These are phyloP conservation scores for Osmerus mordax DNA, from an alignment of 2,113 vertebrate genomes.

Conservation along the genomic window DNA sequence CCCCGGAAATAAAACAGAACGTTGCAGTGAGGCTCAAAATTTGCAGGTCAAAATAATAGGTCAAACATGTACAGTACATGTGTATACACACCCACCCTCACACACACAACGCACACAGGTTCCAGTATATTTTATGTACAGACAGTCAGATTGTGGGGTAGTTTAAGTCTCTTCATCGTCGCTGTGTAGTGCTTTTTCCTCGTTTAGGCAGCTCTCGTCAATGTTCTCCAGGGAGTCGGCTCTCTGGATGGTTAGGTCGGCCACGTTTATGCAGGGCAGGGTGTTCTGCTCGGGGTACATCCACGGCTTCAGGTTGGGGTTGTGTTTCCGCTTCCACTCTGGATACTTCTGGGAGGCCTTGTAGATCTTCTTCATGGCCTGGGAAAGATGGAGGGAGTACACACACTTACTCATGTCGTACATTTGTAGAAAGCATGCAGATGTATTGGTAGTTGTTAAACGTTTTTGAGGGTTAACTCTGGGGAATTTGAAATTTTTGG, in stretches of 20 bases:
- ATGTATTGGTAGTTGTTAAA: no score
- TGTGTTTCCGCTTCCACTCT: slow-evolving; percentile 79
- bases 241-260: slow-evolving; percentile 70
- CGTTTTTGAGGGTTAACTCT: no score
- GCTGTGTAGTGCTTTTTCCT: slow-evolving; percentile 71
- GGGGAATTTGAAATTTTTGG: no score
- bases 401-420: neutral
- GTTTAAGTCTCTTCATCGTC: slow-evolving; percentile 74
- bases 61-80: neutral
- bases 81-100: slow-evolving; percentile 15
- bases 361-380: slow-evolving; percentile 86
- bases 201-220: slow-evolving; percentile 74
- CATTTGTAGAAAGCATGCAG: no score
- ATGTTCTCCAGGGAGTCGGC: slow-evolving; percentile 80
- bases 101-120: neutral
- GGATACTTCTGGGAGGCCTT: slow-evolving; percentile 84
- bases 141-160: slow-evolving; percentile 5
- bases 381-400: neutral
- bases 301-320: slow-evolving; percentile 78
- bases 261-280: slow-evolving; percentile 66
- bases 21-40: slow-evolving; percentile 1
- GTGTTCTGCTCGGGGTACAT: slow-evolving; percentile 80
- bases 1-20: neutral
- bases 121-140: neutral
- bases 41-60: slow-evolving; percentile 4